A percentile compares a stretch with the other conserved stretches of the same genome.
Evolutionary conservation across 2,888 invertebrate genomes (phyloP).

Genomic region (Podabrus alpinus): DNA sequence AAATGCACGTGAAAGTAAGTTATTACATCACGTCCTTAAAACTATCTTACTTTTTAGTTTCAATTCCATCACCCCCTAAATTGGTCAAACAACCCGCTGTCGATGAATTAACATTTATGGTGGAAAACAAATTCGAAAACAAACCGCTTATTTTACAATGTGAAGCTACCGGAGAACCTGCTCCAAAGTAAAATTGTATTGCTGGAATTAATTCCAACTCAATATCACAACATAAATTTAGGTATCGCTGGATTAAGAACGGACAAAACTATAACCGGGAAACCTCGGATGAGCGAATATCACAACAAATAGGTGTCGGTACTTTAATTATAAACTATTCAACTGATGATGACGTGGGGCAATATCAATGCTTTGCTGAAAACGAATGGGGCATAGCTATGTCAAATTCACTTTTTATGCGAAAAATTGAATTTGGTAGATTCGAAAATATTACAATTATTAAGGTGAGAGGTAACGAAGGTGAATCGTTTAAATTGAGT

Average conservation of each 20-base stretch:
- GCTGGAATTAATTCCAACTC: not conserved
- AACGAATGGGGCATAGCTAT: conserved; percentile 94
- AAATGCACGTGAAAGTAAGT: conserved; percentile 23
- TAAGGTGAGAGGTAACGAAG: conserved; percentile 72
- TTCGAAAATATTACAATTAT: conserved; percentile 66
- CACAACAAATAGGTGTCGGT: conserved; percentile 91
- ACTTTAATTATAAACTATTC: conserved; percentile 89
- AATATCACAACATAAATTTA: conserved; percentile 46
- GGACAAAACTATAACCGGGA: conserved; percentile 93
- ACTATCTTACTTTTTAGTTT: not conserved
- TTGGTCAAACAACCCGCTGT: conserved; percentile 91
- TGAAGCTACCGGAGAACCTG: conserved; percentile 93
- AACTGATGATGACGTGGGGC: conserved; percentile 87
- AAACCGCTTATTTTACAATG: conserved; percentile 95
- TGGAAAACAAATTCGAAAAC: conserved; percentile 63
- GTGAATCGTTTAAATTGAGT: conserved; percentile 82
- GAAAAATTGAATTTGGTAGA: conserved; percentile 84
- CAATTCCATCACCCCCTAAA: conserved; percentile 86
- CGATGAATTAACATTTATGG: conserved; percentile 71
- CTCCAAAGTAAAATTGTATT: conserved; percentile 72
- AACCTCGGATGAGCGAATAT: conserved; percentile 91
- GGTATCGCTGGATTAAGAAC: conserved; percentile 93
- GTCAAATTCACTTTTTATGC: conserved; percentile 91
- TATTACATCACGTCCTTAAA: not conserved
- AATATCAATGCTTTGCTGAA: conserved; percentile 93